Evolutionary conservation across 2,113 vertebrate genomes (phyloP).

Genomic region (Lipophrys pholis): DNA sequence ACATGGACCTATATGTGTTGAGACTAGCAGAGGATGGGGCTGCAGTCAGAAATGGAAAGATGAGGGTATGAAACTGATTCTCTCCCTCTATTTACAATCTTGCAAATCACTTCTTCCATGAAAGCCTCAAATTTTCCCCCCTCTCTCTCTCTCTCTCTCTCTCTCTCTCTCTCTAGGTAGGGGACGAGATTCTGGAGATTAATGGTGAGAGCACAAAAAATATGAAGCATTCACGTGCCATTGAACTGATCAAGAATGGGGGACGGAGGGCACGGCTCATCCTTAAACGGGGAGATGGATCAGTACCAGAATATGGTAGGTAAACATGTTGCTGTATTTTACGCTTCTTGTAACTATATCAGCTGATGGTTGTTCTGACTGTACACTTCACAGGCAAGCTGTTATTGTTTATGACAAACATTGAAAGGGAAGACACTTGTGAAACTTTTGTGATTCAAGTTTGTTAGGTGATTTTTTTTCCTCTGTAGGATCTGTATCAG

Average conservation of each 20-base stretch:
- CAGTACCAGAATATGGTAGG: conserved; percentile 99
- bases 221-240: conserved; percentile 99
- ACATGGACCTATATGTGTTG: conserved; percentile 97
- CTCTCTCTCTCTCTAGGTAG: conserved; percentile 83
- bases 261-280: conserved; percentile 94
- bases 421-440: conserved; percentile 2
- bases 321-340: conserved; percentile 83
- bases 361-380: conserved; percentile 2
- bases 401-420: not conserved
- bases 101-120: no score
- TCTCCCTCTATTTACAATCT: not conserved
- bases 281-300: conserved; percentile 98
- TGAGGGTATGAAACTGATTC: conserved; percentile 87
- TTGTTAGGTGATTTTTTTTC: conserved; percentile 6
- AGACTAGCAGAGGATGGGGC: conserved; percentile 96
- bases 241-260: conserved; percentile 98
- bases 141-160: not conserved
- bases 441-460: not conserved
- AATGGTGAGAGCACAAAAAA: conserved; percentile 99
- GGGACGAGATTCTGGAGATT: conserved; percentile 98
- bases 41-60: conserved; percentile 95
- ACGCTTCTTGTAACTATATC: conserved; percentile 1
- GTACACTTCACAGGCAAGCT: not conserved
- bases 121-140: no score
- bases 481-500: not conserved